These are phyloP conservation scores for Trichechus manatus DNA, from an alignment of 2,113 vertebrate species.

Conservation along the genomic window DNA sequence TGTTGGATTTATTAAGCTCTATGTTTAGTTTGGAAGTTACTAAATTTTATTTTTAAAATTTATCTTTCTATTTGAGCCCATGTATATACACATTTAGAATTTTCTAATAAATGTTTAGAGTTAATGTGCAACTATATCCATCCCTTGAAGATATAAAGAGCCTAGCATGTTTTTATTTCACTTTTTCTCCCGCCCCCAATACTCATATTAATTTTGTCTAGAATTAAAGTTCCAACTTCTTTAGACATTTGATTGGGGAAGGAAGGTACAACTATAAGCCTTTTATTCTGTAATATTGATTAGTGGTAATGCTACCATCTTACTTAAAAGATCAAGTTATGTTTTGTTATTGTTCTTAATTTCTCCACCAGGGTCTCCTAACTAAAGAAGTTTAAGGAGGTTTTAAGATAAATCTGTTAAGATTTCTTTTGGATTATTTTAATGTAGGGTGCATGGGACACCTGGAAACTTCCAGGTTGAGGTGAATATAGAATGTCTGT, in stretches of 20 bases:
- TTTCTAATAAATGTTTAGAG: not conserved
- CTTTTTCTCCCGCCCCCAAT: not conserved
- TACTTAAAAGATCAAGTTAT: not conserved
- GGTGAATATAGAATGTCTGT: not conserved
- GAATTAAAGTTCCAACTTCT: not conserved
- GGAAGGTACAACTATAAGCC: not conserved
- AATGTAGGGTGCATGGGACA: not conserved
- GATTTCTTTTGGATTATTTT: not conserved
- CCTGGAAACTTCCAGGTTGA: not conserved
- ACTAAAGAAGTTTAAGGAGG: not conserved
- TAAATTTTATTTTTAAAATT: not conserved
- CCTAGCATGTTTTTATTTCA: not conserved
- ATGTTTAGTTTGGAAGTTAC: not conserved
- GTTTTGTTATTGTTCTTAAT: not conserved
- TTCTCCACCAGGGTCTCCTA: not conserved
- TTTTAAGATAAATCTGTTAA: slow-evolving; percentile 9
- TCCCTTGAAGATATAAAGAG: not conserved
- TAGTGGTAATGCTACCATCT: not conserved
- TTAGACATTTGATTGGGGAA: not conserved
- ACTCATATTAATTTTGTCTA: not conserved
- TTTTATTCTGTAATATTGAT: not conserved
- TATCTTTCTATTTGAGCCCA: not conserved
- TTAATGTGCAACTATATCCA: not conserved
- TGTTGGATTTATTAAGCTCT: not conserved
- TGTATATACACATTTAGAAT: not conserved